phyloP scores from a whole-genome alignment of 2,888 invertebrate species.

The Seira sanloemensis region DNA sequence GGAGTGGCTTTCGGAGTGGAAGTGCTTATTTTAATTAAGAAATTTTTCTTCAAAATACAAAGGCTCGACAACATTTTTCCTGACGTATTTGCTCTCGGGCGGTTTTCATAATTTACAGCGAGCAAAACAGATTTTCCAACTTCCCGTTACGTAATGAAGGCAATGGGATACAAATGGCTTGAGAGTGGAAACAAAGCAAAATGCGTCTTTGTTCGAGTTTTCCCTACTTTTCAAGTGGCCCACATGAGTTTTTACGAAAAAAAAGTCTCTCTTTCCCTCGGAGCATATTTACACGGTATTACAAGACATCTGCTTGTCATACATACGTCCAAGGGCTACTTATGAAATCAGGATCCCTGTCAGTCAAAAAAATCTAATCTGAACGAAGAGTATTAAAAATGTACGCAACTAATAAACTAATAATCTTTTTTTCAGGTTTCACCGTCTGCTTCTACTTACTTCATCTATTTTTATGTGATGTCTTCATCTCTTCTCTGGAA shows the following conservation, averaged over 20 bases:
- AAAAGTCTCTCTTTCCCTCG: neutral
- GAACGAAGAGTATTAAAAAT: neutral
- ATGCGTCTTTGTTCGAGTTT: neutral
- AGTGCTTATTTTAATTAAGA: conserved; percentile 57
- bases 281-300: conserved; percentile 19
- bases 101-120: neutral
- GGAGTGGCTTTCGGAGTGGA: too few relatives aligned
- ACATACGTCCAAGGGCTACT: conserved; percentile 34
- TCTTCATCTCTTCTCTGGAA: conserved; percentile 34
- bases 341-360: conserved; percentile 48
- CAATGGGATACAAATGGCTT: neutral
- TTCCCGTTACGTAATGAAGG: neutral
- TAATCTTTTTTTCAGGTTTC: neutral
- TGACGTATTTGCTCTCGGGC: neutral
- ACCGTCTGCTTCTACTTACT: conserved; percentile 28
- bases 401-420: neutral
- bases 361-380: conserved; percentile 25
- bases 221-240: neutral
- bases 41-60: conserved; percentile 44
- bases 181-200: neutral
- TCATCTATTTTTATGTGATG: conserved; percentile 1
- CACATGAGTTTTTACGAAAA: neutral
- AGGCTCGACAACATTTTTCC: conserved; percentile 1
- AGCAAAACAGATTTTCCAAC: neutral
- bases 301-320: conserved; percentile 56